Base-by-base conservation (phyloP, 2,888 invertebrate genomes). In the Tortricodes alternella region DNA sequence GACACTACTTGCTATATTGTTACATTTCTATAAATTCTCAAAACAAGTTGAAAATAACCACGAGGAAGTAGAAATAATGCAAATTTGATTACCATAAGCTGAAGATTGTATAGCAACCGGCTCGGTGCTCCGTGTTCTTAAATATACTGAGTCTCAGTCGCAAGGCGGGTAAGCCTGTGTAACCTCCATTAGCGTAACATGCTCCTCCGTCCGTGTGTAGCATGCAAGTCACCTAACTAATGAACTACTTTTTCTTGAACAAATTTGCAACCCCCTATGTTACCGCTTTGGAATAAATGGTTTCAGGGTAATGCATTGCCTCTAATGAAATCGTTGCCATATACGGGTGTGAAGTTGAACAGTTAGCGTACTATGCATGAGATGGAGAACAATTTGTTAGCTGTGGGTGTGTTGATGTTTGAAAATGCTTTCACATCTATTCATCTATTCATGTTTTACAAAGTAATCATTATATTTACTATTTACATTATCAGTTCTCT, bases 181-280 rank as follows among this genome's bases (percentile, higher is more conserved):
- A 60, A 71, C 67, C 67, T 69, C 73, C 77, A 79, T 81, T 82
- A 78, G 63, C 67, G 64, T 65, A 69, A 67, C 68, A 69, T 67
- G 66, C 59, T 63, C 63, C 56, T 60, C 49, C 48, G 19, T 51
- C 49, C 49, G 56, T 59, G 52, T 65, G 66, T 62, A 69, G 67
- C 68, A 46, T 79, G 84, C 87, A 84, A 87, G 86, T 86, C 87
- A 87, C 77, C 67, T 71, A 75, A 83, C 80, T 80, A 85, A 86
- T 85, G 84, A 83, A 78, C 71, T 61, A 59, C 63, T 80, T 80
- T 83, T 85, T 78, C 73, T 65, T 65, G 63, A 62, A 16, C 44
- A 50, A 56, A 56, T 56, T 56, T 56, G 49, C 56, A 56, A 50
- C 43, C 49, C 43, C 49, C 55, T 44, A 29, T 43, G 44, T 56